phyloP scores from a whole-genome alignment of 2,113 vertebrate species.

The Butorides virescens region DNA sequence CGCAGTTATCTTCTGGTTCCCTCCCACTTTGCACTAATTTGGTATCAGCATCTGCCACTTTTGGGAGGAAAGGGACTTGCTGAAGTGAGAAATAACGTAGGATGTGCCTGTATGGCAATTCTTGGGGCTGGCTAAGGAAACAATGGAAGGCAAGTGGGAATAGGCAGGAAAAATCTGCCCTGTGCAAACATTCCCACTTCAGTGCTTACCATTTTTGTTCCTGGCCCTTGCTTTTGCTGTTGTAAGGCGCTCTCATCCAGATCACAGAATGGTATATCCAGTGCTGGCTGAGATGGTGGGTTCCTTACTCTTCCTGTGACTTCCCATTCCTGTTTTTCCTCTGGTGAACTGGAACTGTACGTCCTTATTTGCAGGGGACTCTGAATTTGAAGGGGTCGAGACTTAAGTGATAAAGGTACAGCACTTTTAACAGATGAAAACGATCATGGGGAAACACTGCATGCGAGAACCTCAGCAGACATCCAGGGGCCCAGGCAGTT shows the following conservation, averaged over 20 bases:
- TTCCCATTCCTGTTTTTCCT: neutral
- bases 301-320: neutral
- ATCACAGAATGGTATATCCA: neutral
- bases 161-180: conserved; percentile 3
- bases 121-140: conserved; percentile 20
- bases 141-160: conserved; percentile 38
- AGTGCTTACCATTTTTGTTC: neutral
- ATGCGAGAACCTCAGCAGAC: rapidly evolving
- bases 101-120: conserved; percentile 8
- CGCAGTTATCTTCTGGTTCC: conserved; percentile 14
- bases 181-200: neutral
- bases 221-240: neutral
- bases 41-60: conserved; percentile 33
- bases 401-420: neutral
- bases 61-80: conserved; percentile 45
- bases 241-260: neutral
- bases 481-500: neutral
- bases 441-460: rapidly evolving
- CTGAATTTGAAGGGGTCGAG: neutral
- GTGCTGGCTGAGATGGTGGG: neutral
- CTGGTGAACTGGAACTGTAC: neutral
- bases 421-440: neutral
- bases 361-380: neutral
- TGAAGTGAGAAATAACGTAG: conserved; percentile 40
- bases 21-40: conserved; percentile 29